Conservation (phyloP, 1,140 invertebrate species). For the Drosophila fuyamai region DNA sequence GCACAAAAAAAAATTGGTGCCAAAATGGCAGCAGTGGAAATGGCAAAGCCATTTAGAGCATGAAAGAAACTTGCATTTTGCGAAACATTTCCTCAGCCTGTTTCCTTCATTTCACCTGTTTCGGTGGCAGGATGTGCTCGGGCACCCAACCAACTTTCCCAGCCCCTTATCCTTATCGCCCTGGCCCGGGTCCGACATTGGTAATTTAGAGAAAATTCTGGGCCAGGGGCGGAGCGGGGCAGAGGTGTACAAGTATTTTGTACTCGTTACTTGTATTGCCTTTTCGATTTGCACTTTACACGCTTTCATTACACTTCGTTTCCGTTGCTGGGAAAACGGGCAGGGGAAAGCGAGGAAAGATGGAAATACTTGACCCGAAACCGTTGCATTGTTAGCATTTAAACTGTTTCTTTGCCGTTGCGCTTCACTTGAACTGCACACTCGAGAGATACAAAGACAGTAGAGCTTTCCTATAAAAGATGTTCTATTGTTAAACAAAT, state of each 20-base stretch:
- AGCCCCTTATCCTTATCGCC: conserved; percentile 53
- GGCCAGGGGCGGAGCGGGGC: not conserved
- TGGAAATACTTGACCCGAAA: conserved; percentile 63
- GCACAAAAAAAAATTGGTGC: conserved; percentile 3
- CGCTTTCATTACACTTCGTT: conserved; percentile 82
- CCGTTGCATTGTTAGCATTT: conserved; percentile 72
- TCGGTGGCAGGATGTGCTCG: conserved; percentile 59
- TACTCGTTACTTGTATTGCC: conserved; percentile 76
- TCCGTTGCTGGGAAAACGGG: conserved; percentile 51
- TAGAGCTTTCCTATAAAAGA: not conserved
- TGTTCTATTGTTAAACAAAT: not conserved
- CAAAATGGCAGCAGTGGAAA: not conserved
- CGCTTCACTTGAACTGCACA: conserved; percentile 65
- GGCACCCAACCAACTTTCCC: conserved; percentile 22
- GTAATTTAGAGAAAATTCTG: conserved; percentile 69
- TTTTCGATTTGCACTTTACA: conserved; percentile 82
- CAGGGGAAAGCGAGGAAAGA: conserved; percentile 15
- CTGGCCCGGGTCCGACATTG: conserved; percentile 60
- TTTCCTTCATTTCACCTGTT: conserved; percentile 38
- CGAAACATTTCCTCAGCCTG: conserved; percentile 53
- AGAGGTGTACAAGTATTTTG: conserved; percentile 34
- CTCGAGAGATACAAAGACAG: conserved; percentile 56
- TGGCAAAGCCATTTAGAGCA: conserved; percentile 49
- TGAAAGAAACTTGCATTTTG: conserved; percentile 39
- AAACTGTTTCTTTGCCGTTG: conserved; percentile 57